Evolutionary conservation across 2,113 vertebrate genomes (phyloP).

Genomic region (Centropus bengalensis): DNA sequence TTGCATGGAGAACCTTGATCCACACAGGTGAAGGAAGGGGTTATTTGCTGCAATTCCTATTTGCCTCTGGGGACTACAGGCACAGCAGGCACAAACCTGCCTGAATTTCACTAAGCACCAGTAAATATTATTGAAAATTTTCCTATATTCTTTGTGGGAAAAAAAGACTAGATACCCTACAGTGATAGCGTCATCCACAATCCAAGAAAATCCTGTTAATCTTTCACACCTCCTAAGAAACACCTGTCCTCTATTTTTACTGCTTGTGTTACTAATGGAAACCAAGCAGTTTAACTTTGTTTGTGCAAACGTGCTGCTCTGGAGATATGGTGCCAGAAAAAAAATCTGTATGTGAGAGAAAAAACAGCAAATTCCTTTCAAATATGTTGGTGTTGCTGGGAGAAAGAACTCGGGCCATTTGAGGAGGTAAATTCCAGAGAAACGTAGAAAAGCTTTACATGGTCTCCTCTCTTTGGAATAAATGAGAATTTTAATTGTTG

Average conservation of each 20-base stretch:
- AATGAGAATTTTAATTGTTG: not conserved
- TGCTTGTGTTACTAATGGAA: conserved; percentile 52
- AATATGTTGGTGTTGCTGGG: not conserved
- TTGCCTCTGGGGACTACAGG: not conserved
- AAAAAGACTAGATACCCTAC: not conserved
- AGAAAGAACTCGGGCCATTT: not conserved
- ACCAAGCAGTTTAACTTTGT: conserved; percentile 53
- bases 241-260: conserved; percentile 62
- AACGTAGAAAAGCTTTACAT: not conserved
- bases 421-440: not conserved
- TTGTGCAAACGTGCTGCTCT: conserved; percentile 23
- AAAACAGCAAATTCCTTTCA: not conserved
- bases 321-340: not conserved
- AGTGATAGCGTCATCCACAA: conserved; percentile 23
- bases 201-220: conserved; percentile 62
- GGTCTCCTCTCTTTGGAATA: not conserved
- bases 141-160: not conserved
- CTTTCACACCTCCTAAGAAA: conserved; percentile 65
- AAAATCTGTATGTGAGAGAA: not conserved
- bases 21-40: not conserved
- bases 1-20: not conserved
- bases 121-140: conserved; percentile 9
- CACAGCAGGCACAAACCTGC: conserved; percentile 33
- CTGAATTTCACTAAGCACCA: conserved; percentile 1
- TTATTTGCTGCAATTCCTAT: conserved; percentile 3